These are phyloP conservation scores for Brachionus koreanus DNA, from an alignment of 1,140 invertebrate species.

Conservation along the genomic window DNA sequence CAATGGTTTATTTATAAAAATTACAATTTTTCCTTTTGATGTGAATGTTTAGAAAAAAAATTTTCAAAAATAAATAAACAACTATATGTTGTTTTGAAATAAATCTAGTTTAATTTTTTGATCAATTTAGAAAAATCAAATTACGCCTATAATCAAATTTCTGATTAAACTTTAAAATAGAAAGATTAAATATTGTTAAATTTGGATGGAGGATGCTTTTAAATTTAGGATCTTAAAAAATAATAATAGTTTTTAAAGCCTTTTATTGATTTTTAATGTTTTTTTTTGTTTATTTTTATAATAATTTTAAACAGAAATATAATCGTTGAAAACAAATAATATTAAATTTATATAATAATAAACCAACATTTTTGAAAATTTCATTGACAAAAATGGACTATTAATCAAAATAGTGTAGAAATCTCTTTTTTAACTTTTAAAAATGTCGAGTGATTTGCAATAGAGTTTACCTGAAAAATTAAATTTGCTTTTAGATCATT, in stretches of 20 bases:
- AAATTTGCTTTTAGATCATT: neutral
- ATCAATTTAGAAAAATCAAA: too few relatives aligned
- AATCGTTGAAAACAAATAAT: conserved; percentile 4
- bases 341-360: conserved; percentile 1
- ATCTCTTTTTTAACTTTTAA: neutral
- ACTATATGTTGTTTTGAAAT: too few relatives aligned
- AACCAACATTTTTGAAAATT: conserved; percentile 2
- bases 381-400: neutral
- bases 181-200: neutral
- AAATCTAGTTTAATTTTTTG: too few relatives aligned
- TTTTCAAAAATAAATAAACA: too few relatives aligned
- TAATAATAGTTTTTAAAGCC: neutral
- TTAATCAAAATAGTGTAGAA: neutral
- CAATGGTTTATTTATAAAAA: too few relatives aligned
- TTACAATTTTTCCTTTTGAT: too few relatives aligned
- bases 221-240: neutral
- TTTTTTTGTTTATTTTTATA: neutral
- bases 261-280: conserved; percentile 1
- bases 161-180: neutral
- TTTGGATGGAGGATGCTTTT: neutral
- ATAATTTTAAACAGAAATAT: conserved; percentile 11
- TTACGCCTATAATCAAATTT: neutral
- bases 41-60: too few relatives aligned
- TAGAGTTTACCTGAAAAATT: neutral
- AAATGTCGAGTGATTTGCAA: neutral